phyloP scores from a whole-genome alignment of 1,140 invertebrate species.

The Atta texana region DNA sequence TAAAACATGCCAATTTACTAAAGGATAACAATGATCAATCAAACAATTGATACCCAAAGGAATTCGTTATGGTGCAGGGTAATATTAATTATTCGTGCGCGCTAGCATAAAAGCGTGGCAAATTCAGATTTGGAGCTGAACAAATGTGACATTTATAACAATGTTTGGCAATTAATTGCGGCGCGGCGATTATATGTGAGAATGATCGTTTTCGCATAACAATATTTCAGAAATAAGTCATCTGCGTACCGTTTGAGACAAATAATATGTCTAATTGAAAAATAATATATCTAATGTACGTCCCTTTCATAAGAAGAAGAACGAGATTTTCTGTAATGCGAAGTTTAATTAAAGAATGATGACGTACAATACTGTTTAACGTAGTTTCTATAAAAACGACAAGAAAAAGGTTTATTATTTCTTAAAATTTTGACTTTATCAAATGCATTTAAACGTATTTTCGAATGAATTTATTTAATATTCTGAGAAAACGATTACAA shows the following conservation, averaged over 20 bases:
- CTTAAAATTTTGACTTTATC: not conserved
- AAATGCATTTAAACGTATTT: not conserved
- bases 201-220: not conserved
- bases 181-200: not conserved
- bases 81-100: conserved; percentile 17
- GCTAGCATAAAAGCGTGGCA: not conserved
- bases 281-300: conserved; percentile 13
- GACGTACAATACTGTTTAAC: conserved; percentile 11
- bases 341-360: conserved; percentile 5
- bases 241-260: not conserved
- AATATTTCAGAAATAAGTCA: conserved; percentile 39
- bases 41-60: conserved; percentile 6
- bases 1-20: not conserved
- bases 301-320: not conserved
- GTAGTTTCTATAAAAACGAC: conserved; percentile 9
- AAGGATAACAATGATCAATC: conserved; percentile 4
- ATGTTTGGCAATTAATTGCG: conserved; percentile 30
- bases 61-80: not conserved
- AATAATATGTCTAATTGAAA: conserved; percentile 25
- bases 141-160: conserved; percentile 1
- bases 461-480: not conserved
- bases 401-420: not conserved
- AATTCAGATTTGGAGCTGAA: conserved; percentile 9
- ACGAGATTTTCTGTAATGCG: not conserved
- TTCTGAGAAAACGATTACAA: not conserved